Evolutionary conservation across 2,113 vertebrate genomes (phyloP), one percentile per base, ranked within the genome.

Genomic region (Aplodontia rufa): DNA sequence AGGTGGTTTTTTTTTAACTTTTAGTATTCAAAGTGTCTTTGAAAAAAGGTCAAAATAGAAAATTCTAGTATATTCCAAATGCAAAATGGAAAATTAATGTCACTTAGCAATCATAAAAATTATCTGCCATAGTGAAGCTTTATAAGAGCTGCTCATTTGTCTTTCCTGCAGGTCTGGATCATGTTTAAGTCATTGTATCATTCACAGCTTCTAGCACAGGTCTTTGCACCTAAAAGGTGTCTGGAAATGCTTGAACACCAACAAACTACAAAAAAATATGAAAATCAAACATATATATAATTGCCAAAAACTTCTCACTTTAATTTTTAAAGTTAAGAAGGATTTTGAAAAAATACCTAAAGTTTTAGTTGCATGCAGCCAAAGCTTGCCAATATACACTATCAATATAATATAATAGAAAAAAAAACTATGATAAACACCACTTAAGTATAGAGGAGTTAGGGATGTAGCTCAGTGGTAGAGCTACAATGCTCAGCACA

Each of bases 41-140:
- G 55, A 93, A 83, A 92, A 95, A 97, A 96, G 92, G 91, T 96
- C 84, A 97, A 94, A 93, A 58, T 90, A 79, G 71, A 90, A 97
- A 97, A 95, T 87, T 97, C 66, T 40, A 85, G 22, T 72, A 69
- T 79, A 90, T 90, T 72, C 42, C 35, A 96, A 95, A 78, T 79
- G 53, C 24, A 86, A 96, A 94, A 60, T 90, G 26, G 53, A 97
- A 97, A 97, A 91, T 85, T 92, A 93, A 96, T 95, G 53, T 49
- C 78, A 92, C 60, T 30, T 37, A 85, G 35, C 37, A 85, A 87
- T 85, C 47, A 96, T 53, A 92, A 97, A 90, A 89, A 76, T 87
- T 22, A 90, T 69, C 90, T 82, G 28, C 71, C 72, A 64, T 1
- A 28, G 47, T 3, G 60, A 26, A 75, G 28, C 26, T 92, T 90